Percentiles rank a stretch among this genome's conserved stretches.
phyloP scores from a whole-genome alignment of 1,140 invertebrate genomes.

The Drosophila tsacasi region DNA sequence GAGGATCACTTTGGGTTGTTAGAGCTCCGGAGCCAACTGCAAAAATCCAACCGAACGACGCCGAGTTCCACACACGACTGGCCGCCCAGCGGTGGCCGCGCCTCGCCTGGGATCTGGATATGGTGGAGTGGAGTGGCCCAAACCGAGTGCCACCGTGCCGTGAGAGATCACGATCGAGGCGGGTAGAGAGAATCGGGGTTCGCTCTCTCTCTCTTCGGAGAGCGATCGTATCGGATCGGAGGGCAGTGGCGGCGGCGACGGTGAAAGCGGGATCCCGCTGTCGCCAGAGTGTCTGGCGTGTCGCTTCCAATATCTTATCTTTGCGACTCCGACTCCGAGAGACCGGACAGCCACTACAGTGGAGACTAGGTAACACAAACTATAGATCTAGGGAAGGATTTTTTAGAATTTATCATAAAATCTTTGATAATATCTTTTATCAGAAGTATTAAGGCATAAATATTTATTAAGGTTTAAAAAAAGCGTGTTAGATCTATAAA shows the following conservation, averaged over 20 bases:
- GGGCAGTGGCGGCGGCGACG: slow-evolving; percentile 14
- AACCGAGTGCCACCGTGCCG: slow-evolving; percentile 47
- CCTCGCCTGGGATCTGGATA: slow-evolving; percentile 23
- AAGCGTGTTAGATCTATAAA: neutral
- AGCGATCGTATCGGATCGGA: neutral
- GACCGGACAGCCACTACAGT: slow-evolving; percentile 53
- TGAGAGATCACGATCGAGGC: slow-evolving; percentile 34
- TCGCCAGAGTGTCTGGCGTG: slow-evolving; percentile 81
- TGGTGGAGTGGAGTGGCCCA: slow-evolving; percentile 45
- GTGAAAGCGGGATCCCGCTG: slow-evolving; percentile 41
- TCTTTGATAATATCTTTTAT: too few relatives aligned
- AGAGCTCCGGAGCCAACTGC: slow-evolving; percentile 15
- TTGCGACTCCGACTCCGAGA: slow-evolving; percentile 51
- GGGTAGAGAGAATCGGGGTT: slow-evolving; percentile 10
- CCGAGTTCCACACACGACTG: slow-evolving; percentile 78
- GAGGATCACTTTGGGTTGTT: slow-evolving; percentile 16
- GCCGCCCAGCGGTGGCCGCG: slow-evolving; percentile 20
- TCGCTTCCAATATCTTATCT: slow-evolving; percentile 81
- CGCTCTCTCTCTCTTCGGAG: slow-evolving; percentile 4
- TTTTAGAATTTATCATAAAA: neutral
- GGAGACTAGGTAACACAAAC: too few relatives aligned
- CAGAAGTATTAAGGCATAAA: neutral
- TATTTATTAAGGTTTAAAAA: neutral
- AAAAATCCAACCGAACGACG: slow-evolving; percentile 71
- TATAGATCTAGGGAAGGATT: too few relatives aligned